Evolutionary conservation across 2,888 invertebrate genomes (phyloP), one percentile per base, ranked within the genome.

Genomic region (Tipula vernalis): DNA sequence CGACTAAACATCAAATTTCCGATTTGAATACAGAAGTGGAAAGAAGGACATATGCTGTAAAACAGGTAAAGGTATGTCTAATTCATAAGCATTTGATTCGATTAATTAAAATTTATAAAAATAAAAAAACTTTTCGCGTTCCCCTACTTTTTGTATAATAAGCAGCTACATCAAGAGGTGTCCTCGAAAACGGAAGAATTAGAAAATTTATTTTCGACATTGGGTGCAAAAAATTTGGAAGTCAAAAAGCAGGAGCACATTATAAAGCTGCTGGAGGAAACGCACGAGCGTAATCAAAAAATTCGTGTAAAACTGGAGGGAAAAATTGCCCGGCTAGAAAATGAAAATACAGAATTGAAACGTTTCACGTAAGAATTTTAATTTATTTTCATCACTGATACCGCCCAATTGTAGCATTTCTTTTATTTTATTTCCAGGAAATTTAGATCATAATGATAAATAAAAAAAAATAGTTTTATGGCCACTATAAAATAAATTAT

Each of bases 191-290:
- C 89, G 0, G 90, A 90, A 47, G 90, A 90, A 87, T 89, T 90
- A n/a, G 88, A 89, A 39, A 90, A 89, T 86, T 87, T 91, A 3
- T 89, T 89, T 83, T 88, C 88, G 0, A 90, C 89, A 0, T 87
- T 91, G 0, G 89, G 88, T 28, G 85, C 86, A 2, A 91, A 90
- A 87, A 90, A 91, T 86, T 86, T 89, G 13, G 89, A 90, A 85
- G 57, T 91, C 0, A 88, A 89, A 0, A 88, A 89, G 3, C 90
- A 90, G 87, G 89, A 90, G 42, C 89, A 91, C 44, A 89, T 89
- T 28, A 90, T 91, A 0, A 89, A 90, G 87, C 87, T 90, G 42
- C 87, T 91, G 42, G 89, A 90, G 87, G 90, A 91, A 85, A 90
- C 87, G 13, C 86, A 88, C 84, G 87, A 87, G 13, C 89, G 90